These are phyloP conservation scores for Macropodus opercularis DNA, from an alignment of 2,797 vertebrate species.

Conservation along the genomic window DNA sequence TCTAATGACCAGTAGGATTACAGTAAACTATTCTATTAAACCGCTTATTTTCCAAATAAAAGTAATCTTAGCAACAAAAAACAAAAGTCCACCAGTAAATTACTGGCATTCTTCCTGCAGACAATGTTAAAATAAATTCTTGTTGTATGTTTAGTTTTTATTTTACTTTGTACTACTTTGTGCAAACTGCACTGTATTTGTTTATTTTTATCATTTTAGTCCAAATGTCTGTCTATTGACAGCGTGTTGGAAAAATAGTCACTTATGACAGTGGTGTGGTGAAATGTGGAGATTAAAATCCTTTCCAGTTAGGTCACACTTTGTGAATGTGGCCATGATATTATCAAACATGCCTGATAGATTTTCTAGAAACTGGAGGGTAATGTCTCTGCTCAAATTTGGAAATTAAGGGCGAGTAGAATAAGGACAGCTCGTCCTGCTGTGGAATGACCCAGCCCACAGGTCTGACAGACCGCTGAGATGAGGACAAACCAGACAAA, in stretches of 20 bases:
- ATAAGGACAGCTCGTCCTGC: not conserved
- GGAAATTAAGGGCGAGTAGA: not conserved
- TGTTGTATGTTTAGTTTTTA: not conserved
- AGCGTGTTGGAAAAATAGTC: not conserved
- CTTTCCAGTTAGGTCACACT: not conserved
- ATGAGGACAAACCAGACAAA: not conserved
- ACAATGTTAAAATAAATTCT: not conserved
- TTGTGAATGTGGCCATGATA: not conserved
- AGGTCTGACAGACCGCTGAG: not conserved
- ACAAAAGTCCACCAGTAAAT: too few relatives aligned
- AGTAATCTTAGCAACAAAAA: not conserved
- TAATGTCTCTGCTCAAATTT: not conserved
- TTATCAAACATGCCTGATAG: not conserved
- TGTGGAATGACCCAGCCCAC: not conserved
- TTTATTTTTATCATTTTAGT: not conserved
- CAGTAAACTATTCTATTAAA: too few relatives aligned
- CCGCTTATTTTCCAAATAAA: not conserved
- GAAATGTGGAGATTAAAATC: not conserved
- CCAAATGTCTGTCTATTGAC: not conserved
- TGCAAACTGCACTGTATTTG: not conserved
- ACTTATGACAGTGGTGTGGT: not conserved
- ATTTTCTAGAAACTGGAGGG: not conserved
- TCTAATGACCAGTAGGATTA: constrained; percentile 9
- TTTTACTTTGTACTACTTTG: too few relatives aligned
- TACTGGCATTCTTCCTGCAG: too few relatives aligned